Evolutionary conservation across 1,140 invertebrate species (phyloP), one percentile per base, ranked within the genome.

Genomic region (Trichomalopsis sarcophagae): DNA sequence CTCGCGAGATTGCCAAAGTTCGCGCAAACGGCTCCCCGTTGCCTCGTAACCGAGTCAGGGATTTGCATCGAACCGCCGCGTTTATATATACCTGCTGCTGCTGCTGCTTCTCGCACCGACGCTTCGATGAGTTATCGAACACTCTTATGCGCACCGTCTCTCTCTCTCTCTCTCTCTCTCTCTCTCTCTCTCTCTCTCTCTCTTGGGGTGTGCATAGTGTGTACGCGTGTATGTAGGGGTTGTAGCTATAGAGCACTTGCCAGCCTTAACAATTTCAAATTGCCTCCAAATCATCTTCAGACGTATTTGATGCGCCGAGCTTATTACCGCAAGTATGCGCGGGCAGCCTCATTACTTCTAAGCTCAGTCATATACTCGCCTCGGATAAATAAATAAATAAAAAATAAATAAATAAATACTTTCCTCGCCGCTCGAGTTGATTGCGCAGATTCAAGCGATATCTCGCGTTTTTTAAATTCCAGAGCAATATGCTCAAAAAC

Each of bases 1-100:
- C 83, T 86, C 71, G 75, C 74, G 76, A 87, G 87, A 88, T 88
- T 89, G 87, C 86, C 87, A 86, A 89, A 89, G 87, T 89, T 89
- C 17, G 69, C 33, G 44, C 77, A 84, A 88, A 89, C 86, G 87
- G 85, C 86, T 88, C 88, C 86, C 86, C 36, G 44, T 75, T 86
- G 84, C 68, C 83, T 87, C 82, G 81, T 89, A 87, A 84, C 71
- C 55, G 68, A 78, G 40, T 75, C 75, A 36, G 62, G 84, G 86
- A 87, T 87, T 87, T 87, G 77, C 47, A 86, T 88, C 85, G 69
- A 23, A 0, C 55, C 30, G 36, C 68, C 78, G 74, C 55, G 55
- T 74, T 69, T 78, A 84, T 80, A 66, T 84, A 77, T 71, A 69
- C 68, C 84, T 14, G 73, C 27, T 27, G 50, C 23, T 84, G 27